Base-by-base conservation (phyloP, 2,797 vertebrate genomes). In the Notoglanidium macrostoma region DNA sequence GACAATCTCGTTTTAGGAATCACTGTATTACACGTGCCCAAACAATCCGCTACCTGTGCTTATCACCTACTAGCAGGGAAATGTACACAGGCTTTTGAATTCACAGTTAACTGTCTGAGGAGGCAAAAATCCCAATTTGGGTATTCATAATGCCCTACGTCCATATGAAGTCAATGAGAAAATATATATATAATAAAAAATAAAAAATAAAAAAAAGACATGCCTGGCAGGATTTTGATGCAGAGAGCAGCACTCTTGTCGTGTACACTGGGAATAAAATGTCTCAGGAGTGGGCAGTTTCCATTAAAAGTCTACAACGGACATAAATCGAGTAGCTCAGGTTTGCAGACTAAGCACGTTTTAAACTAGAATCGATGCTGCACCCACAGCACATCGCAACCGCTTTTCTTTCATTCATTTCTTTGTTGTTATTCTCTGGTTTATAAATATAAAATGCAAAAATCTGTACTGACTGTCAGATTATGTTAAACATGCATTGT, bases 291-390 rank as follows among this genome's bases (percentile, higher is more conserved):
- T 46, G 59, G 46, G 61, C 59, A 63, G 8, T 9, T 65, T 80
- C 14, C 32, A 82, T 82, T 67, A 29, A 49, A 65, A 65, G 59
- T 12, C 40, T 6, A 82, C 15, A 49, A 82, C 19, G 17, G 26
- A 67, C 44, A 49, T 49, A 29, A 46, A 63, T n/a, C 12, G 15
- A n/a, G 26, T 44, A 63, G 23, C 61, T 82, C 44, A 46, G 23
- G 40, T 49, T 65, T 10, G 55, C 79, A 65, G 40, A 82, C 19
- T 65, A 82, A 82, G n/a, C 10, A 63, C 8, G 12, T 83, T 83
- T 83, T n/a, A 67, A 83, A 32, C 44, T 11, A 26, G n/a, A 67
- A 29, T 17, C n/a, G 35, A 63, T 12, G 40, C 57, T n/a, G 59
- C 35, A 26, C 79, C 23, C 23, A 63, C 40, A n/a, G 57, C 35